Evolutionary conservation across 2,113 vertebrate species (phyloP).

Genomic region (Melanocharis versteri): DNA sequence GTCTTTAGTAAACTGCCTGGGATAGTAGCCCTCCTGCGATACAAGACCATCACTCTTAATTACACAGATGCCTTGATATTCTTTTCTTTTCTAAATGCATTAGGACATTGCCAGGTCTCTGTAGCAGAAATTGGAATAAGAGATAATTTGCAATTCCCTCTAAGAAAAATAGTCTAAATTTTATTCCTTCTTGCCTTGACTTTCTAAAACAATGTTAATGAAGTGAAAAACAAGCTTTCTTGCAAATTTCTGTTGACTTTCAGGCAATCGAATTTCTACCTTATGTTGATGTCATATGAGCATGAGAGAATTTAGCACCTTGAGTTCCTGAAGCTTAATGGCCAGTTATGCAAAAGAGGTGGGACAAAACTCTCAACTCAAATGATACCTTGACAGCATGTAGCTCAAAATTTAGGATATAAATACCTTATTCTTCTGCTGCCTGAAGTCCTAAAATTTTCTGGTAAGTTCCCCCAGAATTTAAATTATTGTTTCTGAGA

Average conservation of each 20-base stretch:
- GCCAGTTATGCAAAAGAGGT: neutral
- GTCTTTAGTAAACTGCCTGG: neutral
- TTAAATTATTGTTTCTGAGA: neutral
- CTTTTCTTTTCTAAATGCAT: neutral
- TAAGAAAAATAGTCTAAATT: neutral
- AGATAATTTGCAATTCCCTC: neutral
- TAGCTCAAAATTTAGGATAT: neutral
- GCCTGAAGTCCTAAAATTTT: neutral
- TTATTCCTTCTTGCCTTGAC: neutral
- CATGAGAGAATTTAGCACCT: neutral
- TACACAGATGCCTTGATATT: neutral
- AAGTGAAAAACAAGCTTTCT: neutral
- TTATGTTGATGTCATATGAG: neutral
- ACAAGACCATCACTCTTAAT: slow-evolving; percentile 13
- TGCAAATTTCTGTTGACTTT: neutral
- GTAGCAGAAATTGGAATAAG: neutral
- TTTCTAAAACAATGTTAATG: neutral
- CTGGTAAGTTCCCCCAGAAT: neutral
- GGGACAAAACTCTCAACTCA: neutral
- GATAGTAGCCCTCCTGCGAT: neutral
- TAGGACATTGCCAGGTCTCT: neutral
- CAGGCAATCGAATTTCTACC: neutral
- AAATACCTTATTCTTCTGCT: neutral
- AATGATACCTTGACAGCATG: neutral
- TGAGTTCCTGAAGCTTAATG: neutral